These are phyloP conservation scores for Crenichthys baileyi DNA, from an alignment of 2,797 vertebrate species.

Conservation along the genomic window DNA sequence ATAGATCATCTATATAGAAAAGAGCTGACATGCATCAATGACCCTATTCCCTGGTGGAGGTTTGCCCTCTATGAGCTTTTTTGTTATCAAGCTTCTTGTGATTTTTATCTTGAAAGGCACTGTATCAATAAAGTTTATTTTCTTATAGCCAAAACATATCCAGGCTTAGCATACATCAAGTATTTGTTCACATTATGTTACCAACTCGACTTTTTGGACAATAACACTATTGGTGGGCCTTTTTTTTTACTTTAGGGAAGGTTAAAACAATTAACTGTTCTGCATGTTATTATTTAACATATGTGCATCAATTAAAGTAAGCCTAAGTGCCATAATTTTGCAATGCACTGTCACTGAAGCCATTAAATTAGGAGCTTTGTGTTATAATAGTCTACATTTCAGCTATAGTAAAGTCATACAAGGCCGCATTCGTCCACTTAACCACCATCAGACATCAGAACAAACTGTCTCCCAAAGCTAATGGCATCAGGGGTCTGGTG, in stretches of 20 bases:
- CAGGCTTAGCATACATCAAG: background rate
- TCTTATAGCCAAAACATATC: no score
- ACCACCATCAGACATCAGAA: constrained; percentile 12
- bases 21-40: no score
- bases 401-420: constrained; percentile 15
- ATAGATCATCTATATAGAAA: no score
- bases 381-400: constrained; percentile 9
- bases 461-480: constrained; percentile 17
- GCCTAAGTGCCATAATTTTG: constrained; percentile 1
- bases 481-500: constrained; percentile 16
- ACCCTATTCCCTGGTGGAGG: no score
- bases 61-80: no score
- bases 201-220: background rate
- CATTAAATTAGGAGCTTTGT: constrained; percentile 3
- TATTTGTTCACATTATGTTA: background rate
- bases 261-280: background rate
- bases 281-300: background rate
- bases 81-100: no score
- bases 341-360: background rate
- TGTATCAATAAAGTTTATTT: no score
- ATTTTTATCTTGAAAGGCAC: no score
- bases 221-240: background rate
- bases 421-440: constrained; percentile 15
- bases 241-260: background rate
- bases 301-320: background rate